Evolutionary conservation across 1,140 invertebrate species (phyloP), one percentile per base, ranked within the genome.

Genomic region (Rhagoletis zephyria): DNA sequence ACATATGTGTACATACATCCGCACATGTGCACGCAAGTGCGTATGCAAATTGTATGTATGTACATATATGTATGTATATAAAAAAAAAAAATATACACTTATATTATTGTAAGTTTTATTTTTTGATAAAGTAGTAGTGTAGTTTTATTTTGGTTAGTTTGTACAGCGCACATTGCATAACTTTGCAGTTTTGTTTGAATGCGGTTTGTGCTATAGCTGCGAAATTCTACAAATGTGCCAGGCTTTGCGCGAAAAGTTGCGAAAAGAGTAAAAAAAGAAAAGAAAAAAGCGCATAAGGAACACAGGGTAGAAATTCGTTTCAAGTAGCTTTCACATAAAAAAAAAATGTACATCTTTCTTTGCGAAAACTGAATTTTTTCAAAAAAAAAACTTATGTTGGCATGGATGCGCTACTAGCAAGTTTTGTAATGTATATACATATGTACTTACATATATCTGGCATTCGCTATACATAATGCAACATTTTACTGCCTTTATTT

Each of bases 111-210:
- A 56, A 56, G 10, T 81, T 81, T 81, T 56, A n/a, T 14, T 81
- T 51, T 81, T 14, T 81, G 48, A 81, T 81, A 81, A 81, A 81
- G 74, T 81, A 81, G 74, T 81, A 81, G 74, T 81, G 74, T 81
- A 81, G 74, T 81, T 81, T 81, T 81, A 16, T 19, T 56, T 81
- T 56, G 2, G n/a, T 81, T 81, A 19, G 48, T 81, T 81, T 56
- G 48, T 42, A 19, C n/a, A 19, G n/a, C 74, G 48, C 74, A 74
- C 42, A 42, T 74, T 45, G 67, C 67, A 59, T 6, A 81, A 59
- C 74, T 51, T 19, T 48, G 74, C n/a, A 6, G 1, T 81, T 81
- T 81, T 81, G 70, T 56, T 81, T 30, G 74, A 30, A 81, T 81
- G 74, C 74, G 48, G n/a, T 81, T 81, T 56, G 45, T 81, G 74